Conservation (phyloP, 2,888 invertebrate genomes). For the Tenthredo livida region DNA sequence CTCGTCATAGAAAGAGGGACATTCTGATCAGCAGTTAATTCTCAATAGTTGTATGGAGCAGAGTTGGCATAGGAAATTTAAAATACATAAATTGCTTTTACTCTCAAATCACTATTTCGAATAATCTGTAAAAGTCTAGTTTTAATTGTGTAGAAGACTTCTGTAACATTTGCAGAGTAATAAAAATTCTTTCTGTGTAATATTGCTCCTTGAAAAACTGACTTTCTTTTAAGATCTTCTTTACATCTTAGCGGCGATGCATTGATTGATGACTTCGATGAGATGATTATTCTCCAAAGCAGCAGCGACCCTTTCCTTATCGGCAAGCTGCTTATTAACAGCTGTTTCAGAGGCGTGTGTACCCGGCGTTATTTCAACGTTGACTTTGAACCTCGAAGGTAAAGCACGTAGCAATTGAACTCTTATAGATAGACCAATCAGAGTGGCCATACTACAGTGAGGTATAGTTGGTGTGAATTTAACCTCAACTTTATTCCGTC, state of each 20-base stretch:
- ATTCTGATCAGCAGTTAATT: background rate
- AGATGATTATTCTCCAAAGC: conserved; percentile 96
- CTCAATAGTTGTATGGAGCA: background rate
- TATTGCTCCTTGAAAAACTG: background rate
- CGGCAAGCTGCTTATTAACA: conserved; percentile 98
- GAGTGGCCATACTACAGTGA: conserved; percentile 98
- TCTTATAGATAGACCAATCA: conserved; percentile 94
- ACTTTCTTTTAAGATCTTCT: background rate
- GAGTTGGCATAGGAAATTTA: background rate
- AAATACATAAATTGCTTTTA: background rate
- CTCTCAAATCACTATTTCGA: background rate
- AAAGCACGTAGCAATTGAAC: conserved; percentile 93
- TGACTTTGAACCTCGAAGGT: conserved; percentile 92
- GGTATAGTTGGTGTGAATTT: conserved; percentile 98
- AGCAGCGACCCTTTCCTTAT: conserved; percentile 98
- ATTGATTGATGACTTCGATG: conserved; percentile 96
- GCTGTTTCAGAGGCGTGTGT: conserved; percentile 95
- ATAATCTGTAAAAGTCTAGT: background rate
- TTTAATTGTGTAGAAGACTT: background rate
- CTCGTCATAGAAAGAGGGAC: background rate
- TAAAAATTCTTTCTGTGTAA: background rate
- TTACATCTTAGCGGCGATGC: conserved; percentile 79
- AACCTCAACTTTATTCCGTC: conserved; percentile 85
- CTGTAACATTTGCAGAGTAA: background rate
- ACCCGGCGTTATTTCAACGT: conserved; percentile 94